Base-by-base conservation (phyloP, 1,140 invertebrate genomes). In the Saccostrea cuccullata region DNA sequence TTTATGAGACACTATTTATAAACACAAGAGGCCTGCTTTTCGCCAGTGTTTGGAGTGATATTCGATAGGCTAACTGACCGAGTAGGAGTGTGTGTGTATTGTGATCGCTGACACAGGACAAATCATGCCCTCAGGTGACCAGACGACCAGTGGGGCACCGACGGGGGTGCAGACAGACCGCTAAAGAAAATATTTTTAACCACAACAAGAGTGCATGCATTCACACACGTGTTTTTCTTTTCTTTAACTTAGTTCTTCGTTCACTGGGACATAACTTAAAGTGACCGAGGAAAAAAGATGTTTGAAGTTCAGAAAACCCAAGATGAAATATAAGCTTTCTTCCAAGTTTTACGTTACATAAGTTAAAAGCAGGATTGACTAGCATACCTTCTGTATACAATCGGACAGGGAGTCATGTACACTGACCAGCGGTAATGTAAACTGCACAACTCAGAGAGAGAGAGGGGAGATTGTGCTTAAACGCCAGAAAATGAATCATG, bases 91-190 rank as follows among this genome's bases (percentile, higher is more conserved):
- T 64, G n/a, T 73, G 67, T 30, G 70, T 36, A 77, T 30, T 77
- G 70, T 30, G 70, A 77, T 30, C 15, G 70, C 30, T 30, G 70
- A 77, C 70, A 67, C 17, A 8, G 60, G 60, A 67, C 60, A 67
- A 67, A 67, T 20, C 60, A 17, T 77, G 70, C 70, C 70, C 70
- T 77, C 17, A 77, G 70, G 70, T 77, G 70, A 77, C 70, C 70
- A 77, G 70, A 77, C 70, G 23, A 30, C 3, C 26, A 3, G 11
- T 77, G 26, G 26, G 70, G 70, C 26, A 17, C 70, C 70, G 70
- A 77, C 0, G 26, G 70, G 70, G 70, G 26, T 17, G 9, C 70
- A 23, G 67, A 77, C 70, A 77, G 30, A 3, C 67, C 13, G 67
- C 26, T 26, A 47, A 3, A 47, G 23, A 13, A 23, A 13, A 4